phyloP scores from a whole-genome alignment of 2,797 vertebrate genomes.

The Hippopotamyrus pictus region DNA sequence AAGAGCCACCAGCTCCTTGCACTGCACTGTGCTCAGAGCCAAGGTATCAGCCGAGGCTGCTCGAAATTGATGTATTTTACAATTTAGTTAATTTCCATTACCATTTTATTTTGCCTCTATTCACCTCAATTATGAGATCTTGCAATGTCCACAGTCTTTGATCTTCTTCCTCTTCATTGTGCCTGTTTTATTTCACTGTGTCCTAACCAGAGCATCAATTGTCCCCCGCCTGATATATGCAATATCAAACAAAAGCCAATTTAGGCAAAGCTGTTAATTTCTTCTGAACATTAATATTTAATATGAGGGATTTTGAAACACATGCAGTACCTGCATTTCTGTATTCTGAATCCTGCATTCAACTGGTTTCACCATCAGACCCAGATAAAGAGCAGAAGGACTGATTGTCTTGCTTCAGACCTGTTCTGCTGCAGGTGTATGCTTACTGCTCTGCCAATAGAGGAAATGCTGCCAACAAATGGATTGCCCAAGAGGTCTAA shows the following conservation, averaged over 20 bases:
- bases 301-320: not conserved
- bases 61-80: not conserved
- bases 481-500: not conserved
- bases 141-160: not conserved
- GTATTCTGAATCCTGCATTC: not conserved
- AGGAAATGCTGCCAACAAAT: not conserved
- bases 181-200: not conserved
- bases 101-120: not conserved
- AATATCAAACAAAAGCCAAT: not conserved
- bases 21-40: slow-evolving; percentile 74
- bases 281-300: not conserved
- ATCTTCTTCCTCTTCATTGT: not conserved
- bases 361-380: not conserved
- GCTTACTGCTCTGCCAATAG: not conserved
- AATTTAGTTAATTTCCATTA: not conserved
- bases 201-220: not conserved
- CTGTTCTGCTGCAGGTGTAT: not conserved
- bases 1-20: slow-evolving; percentile 70
- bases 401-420: not conserved
- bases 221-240: not conserved
- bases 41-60: slow-evolving; percentile 60
- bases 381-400: not conserved
- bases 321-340: not conserved
- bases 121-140: not conserved
- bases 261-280: not conserved